Percentiles rank a stretch among this genome's conserved stretches.
phyloP scores from a whole-genome alignment of 2,888 invertebrate genomes.

The Micoletzkya japonica region DNA sequence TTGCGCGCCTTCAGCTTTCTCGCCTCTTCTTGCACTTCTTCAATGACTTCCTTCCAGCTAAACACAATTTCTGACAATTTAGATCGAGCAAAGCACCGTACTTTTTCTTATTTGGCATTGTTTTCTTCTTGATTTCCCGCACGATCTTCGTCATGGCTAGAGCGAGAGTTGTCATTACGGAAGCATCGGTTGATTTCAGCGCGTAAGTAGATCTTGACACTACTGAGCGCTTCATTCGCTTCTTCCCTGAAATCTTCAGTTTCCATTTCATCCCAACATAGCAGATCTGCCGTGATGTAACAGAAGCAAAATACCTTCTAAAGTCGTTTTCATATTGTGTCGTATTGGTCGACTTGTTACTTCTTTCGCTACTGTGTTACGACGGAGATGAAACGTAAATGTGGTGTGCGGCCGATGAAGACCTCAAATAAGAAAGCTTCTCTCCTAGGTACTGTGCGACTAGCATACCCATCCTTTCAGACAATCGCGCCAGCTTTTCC shows the following conservation, averaged over 20 bases:
- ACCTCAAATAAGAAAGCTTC: too few relatives aligned
- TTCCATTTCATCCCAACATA: too few relatives aligned
- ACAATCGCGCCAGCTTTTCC: too few relatives aligned
- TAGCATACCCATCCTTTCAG: too few relatives aligned
- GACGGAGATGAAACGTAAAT: too few relatives aligned
- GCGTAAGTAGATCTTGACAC: constrained; percentile 19
- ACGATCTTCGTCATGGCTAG: constrained; percentile 27
- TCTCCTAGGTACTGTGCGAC: too few relatives aligned
- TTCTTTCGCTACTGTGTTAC: too few relatives aligned
- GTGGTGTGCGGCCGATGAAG: too few relatives aligned
- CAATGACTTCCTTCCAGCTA: constrained; percentile 13
- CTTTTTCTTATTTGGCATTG: not conserved
- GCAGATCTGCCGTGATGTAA: too few relatives aligned
- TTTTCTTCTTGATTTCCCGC: constrained; percentile 29
- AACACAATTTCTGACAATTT: too few relatives aligned
- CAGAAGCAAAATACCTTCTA: constrained; percentile 3
- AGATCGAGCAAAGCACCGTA: not conserved
- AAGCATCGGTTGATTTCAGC: constrained; percentile 1
- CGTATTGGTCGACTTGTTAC: too few relatives aligned
- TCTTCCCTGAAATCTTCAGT: not conserved
- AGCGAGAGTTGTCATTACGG: too few relatives aligned
- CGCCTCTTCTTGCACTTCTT: constrained; percentile 12
- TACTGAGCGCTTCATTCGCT: not conserved
- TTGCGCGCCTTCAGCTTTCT: constrained; percentile 19
- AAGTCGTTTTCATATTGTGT: not conserved